These are phyloP conservation scores for Akabosia matsudoensis DNA, from an alignment of 1,140 invertebrate species.

Conservation along the genomic window DNA sequence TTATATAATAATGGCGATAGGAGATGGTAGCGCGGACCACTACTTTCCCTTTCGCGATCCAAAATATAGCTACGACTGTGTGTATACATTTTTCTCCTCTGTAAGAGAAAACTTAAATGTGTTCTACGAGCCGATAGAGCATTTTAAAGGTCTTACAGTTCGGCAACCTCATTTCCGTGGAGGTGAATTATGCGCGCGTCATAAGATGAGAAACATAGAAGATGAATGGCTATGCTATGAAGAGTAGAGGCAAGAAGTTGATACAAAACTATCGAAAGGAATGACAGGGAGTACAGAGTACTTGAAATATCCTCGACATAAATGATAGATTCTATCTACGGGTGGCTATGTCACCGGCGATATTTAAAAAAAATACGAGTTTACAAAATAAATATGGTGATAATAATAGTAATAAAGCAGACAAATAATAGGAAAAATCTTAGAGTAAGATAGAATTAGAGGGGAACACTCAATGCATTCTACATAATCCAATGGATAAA, in stretches of 20 bases:
- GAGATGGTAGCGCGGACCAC: no score
- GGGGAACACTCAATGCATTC: no score
- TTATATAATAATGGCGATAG: no score
- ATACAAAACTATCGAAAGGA: background rate
- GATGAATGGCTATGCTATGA: no score
- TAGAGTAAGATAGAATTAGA: no score
- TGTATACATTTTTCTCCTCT: no score
- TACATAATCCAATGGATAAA: no score
- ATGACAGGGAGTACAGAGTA: background rate
- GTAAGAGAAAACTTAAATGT: background rate
- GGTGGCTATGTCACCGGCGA: background rate
- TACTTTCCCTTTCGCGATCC: no score
- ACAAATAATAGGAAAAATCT: no score
- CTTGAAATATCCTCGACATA: background rate
- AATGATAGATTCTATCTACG: slow-evolving; percentile 10
- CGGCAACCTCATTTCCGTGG: background rate
- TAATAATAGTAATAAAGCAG: slow-evolving; percentile 17
- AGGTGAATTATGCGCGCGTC: background rate
- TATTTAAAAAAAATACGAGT: background rate
- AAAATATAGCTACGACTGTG: no score
- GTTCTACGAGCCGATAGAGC: slow-evolving; percentile 7
- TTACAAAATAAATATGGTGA: background rate
- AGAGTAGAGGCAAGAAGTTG: background rate
- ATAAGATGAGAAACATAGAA: background rate
- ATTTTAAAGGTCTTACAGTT: slow-evolving; percentile 20